Evolutionary conservation across 2,888 invertebrate species (phyloP), one percentile per base, ranked within the genome.

Genomic region (Synergus gifuensis): DNA sequence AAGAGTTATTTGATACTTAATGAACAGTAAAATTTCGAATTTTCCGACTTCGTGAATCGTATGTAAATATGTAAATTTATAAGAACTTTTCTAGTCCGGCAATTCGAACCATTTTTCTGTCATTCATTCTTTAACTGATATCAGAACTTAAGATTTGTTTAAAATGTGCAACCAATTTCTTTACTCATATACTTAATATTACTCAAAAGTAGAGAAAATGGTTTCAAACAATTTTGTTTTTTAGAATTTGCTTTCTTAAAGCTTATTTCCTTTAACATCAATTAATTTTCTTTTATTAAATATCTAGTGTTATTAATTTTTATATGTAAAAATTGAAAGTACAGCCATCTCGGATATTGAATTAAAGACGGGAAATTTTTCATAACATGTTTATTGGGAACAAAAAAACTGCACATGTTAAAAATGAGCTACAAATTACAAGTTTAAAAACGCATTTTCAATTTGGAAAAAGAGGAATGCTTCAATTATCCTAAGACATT

Each of bases 51-150:
- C 36, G 73, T 54, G 54, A 73, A 28, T 73, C 73, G 54, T 36
- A 36, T 73, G 73, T 73, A 73, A 73, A 73, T 73, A 73, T 73
- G 73, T 73, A 73, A 58, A 73, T 36, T 73, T 73, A 54, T 36
- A 73, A 49, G 66, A 49, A 73, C 54, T 73, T 49, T 54, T 54
- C 54, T 28, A 62, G 62, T 62, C 62, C 62, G 28, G 28, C 28
- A 54, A 16, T 4, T 4, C 11, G 36, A 54, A 73, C 0, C 4
- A 3, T 36, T 58, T 73, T 73, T 28, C 49, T 18, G 40, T 54
- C n/a, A 49, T 73, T 54, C n/a, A 49, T 73, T 7, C 40, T 54
- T 18, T 16, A 46, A 67, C n/a, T 46, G 5, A 54, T 54, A 16
- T 16, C 18, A 18, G 12, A 22, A 67, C 3, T 18, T 67, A 44